Evolutionary conservation across 2,113 vertebrate genomes (phyloP).

Genomic region (Ameiurus melas): DNA sequence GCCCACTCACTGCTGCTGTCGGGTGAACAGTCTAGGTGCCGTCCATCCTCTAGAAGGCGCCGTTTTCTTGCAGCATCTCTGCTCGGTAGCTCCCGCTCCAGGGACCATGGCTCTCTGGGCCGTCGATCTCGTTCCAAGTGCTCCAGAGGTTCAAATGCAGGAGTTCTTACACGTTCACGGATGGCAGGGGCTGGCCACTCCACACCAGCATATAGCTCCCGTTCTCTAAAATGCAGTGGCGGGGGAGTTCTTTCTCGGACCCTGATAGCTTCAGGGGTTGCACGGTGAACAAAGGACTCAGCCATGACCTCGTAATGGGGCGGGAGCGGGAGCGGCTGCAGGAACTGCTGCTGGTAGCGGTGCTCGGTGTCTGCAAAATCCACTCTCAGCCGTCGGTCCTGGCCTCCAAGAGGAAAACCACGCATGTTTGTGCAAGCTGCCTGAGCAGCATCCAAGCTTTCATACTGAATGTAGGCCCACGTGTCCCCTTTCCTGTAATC

Average conservation of each 20-base stretch:
- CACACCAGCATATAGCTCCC: constrained; percentile 86
- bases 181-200: constrained; percentile 91
- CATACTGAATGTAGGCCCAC: constrained; percentile 98
- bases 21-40: constrained; percentile 89
- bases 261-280: constrained; percentile 84
- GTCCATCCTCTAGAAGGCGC: constrained; percentile 82
- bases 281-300: constrained; percentile 91
- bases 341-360: constrained; percentile 91
- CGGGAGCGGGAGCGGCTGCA: constrained; percentile 86
- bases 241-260: constrained; percentile 92
- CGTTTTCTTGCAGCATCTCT: constrained; percentile 88
- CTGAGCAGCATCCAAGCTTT: constrained; percentile 94
- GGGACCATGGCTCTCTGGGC: constrained; percentile 88
- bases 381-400: constrained; percentile 88
- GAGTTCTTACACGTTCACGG: constrained; percentile 82
- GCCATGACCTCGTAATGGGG: constrained; percentile 92
- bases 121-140: constrained; percentile 86
- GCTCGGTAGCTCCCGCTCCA: constrained; percentile 85
- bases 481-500: constrained; percentile 97
- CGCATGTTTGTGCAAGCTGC: constrained; percentile 96
- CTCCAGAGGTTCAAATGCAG: constrained; percentile 88
- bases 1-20: constrained; percentile 88
- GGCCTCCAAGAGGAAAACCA: constrained; percentile 91
- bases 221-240: constrained; percentile 88
- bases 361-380: constrained; percentile 96